Base-by-base conservation (phyloP, 2,797 vertebrate genomes). In the Scarus forsteni region DNA sequence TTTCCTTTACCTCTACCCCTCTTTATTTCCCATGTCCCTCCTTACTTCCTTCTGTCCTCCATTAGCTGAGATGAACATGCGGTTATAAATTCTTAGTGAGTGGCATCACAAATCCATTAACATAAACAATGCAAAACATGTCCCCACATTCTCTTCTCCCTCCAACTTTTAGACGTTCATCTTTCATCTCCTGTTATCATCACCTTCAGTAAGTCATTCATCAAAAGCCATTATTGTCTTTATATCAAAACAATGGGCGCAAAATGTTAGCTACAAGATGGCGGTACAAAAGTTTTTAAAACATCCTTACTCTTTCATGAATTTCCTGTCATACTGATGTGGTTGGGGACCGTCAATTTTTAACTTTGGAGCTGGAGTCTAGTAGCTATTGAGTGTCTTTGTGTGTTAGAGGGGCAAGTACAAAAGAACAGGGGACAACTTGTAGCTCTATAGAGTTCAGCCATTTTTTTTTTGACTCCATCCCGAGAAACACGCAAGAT, bases 91-190 rank as follows among this genome's bases (percentile, higher is more conserved):
- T 70, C 51, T 60, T 55, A 19, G n/a, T 8, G 46, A 75, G 60
- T 36, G 43, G 16, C 70, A 75, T 81, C 61, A 44, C 62, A 70
- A 54, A 85, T 69, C 60, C 58, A 78, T 82, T 71, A 72, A 66
- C 53, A 27, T 61, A 59, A 75, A 66, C 74, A 66, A 76, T 57
- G 38, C 44, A 49, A 60, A 75, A 60, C 59, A 63, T 71, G 60
- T 73, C 53, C 16, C 40, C 19, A 13, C 42, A 40, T 64, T 42
- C 59, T 43, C 70, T 36, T 66, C 48, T 65, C 53, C 56, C 55
- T 50, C 9, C 18, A 3, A 64, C 54, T n/a, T 49, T 38, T 34
- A 27, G 15, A 42, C 18, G 9, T 55, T 69, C 7, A n/a, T 75
- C 82, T 68, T 48, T 73, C 45, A 51, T 46, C 52, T 65, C 40